Conservation (phyloP, 2,113 vertebrate genomes). For the Bubo blakistoni region DNA sequence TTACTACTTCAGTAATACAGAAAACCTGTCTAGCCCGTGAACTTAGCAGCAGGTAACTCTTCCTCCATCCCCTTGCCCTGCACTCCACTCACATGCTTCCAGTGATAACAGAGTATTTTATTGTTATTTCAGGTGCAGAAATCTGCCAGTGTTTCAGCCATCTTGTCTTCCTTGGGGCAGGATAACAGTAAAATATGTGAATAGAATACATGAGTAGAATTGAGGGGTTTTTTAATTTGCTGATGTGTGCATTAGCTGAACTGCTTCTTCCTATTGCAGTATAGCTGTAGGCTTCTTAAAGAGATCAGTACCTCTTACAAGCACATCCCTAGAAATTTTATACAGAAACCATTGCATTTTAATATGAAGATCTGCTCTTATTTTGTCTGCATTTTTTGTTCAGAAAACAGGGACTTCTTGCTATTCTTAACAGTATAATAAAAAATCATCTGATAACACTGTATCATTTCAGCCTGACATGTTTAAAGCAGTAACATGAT, state of each 20-base stretch:
- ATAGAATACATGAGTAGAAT: conserved; percentile 39
- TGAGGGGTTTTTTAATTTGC: not conserved
- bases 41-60: not conserved
- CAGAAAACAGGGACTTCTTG: not conserved
- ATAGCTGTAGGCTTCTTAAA: not conserved
- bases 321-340: not conserved
- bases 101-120: conserved; percentile 59
- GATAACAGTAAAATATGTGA: conserved; percentile 50
- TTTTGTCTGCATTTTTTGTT: not conserved
- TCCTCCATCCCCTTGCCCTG: not conserved
- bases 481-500: not conserved
- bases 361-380: not conserved
- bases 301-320: not conserved
- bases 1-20: not conserved
- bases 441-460: not conserved
- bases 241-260: not conserved
- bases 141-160: conserved; percentile 43
- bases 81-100: not conserved
- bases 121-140: conserved; percentile 47
- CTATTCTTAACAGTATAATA: not conserved
- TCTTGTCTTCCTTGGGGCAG: conserved; percentile 45
- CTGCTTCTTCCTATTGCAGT: not conserved
- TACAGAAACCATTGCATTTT: not conserved
- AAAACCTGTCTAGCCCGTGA: not conserved
- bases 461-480: not conserved